Conservation (phyloP, 2,797 vertebrate genomes). For the Amblyopsis hoosieri region DNA sequence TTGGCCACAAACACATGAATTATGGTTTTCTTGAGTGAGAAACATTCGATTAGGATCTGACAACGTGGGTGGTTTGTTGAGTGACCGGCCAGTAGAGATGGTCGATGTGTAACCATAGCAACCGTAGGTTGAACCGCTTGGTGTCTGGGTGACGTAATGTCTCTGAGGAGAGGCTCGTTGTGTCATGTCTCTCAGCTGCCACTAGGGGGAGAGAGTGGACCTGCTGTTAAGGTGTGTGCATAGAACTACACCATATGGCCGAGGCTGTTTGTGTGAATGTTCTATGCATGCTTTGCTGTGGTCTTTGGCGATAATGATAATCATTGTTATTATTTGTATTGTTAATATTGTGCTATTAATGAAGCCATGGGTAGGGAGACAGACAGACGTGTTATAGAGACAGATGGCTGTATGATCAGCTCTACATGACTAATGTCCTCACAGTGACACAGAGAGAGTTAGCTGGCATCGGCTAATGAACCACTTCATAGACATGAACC, state of each 20-base stretch:
- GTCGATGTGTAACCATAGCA: slow-evolving; percentile 51
- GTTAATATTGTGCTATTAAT: no score
- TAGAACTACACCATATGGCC: background rate
- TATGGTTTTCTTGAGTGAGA: background rate
- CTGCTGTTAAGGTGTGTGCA: slow-evolving; percentile 3
- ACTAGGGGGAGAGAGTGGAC: slow-evolving; percentile 66
- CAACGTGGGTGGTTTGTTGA: slow-evolving; percentile 38
- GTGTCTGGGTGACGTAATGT: slow-evolving; percentile 66
- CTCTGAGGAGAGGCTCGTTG: slow-evolving; percentile 38
- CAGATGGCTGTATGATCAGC: slow-evolving; percentile 50
- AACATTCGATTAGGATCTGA: slow-evolving; percentile 11
- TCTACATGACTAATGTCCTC: slow-evolving; percentile 44
- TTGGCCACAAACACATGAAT: no score
- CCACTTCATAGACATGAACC: slow-evolving; percentile 43
- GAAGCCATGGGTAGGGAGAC: no score
- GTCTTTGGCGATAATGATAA: no score
- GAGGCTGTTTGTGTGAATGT: background rate
- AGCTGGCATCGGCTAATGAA: slow-evolving; percentile 44
- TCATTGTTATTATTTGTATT: no score
- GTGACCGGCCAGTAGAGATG: slow-evolving; percentile 35
- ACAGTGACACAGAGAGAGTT: slow-evolving; percentile 35
- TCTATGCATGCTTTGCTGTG: no score
- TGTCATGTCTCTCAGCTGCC: slow-evolving; percentile 42
- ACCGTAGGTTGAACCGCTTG: slow-evolving; percentile 36
- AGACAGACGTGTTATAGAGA: slow-evolving; percentile 9